Conservation (phyloP, 2,113 vertebrate genomes). For the Mus pahari region DNA sequence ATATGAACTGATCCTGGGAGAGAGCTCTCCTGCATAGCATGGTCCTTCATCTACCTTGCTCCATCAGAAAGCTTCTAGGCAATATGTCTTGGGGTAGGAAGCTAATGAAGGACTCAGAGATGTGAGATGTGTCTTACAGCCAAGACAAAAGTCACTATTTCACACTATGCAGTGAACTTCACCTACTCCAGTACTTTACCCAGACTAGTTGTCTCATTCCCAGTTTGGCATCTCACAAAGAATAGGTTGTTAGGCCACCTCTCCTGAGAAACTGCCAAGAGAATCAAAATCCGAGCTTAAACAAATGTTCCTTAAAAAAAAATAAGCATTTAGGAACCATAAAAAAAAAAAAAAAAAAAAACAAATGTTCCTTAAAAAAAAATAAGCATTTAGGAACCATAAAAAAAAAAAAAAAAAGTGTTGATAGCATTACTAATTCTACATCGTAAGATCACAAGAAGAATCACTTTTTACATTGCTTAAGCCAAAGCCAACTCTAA, state of each 20-base stretch:
- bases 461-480: neutral
- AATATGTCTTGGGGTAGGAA: neutral
- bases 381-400: neutral
- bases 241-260: neutral
- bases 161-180: neutral
- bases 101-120: neutral
- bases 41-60: neutral
- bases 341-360: neutral
- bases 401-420: neutral
- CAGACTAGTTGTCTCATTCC: neutral
- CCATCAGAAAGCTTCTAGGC: neutral
- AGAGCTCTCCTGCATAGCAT: too few relatives aligned
- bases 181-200: neutral
- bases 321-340: neutral
- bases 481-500: conserved; percentile 13
- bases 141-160: neutral
- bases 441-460: neutral
- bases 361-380: neutral
- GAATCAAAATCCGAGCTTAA: neutral
- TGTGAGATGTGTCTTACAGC: neutral
- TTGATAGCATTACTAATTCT: neutral
- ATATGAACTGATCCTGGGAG: neutral
- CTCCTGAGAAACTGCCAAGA: neutral
- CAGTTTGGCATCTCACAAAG: neutral
- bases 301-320: neutral